Evolutionary conservation across 2,113 vertebrate genomes (phyloP).

Genomic region (Antechinus flavipes): DNA sequence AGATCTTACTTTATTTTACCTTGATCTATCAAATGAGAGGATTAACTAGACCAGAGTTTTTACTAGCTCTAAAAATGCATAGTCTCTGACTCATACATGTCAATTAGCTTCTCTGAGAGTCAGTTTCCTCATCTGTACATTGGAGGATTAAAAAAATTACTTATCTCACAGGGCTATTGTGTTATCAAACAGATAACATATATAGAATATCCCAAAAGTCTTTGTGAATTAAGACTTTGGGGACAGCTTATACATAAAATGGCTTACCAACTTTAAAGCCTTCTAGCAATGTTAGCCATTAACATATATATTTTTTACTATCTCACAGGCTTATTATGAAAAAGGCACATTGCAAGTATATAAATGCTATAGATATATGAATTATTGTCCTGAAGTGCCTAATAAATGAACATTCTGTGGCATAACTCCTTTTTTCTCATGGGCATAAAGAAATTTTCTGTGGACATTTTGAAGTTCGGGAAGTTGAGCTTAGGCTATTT

Average conservation of each 20-base stretch:
- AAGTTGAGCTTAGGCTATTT: constrained; percentile 26
- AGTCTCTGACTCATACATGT: not conserved
- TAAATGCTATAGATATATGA: not conserved
- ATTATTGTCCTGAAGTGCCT: not conserved
- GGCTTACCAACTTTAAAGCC: not conserved
- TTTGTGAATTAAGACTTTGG: not conserved
- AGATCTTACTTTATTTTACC: not conserved
- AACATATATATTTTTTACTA: not conserved
- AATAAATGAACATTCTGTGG: not conserved
- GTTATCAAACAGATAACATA: not conserved
- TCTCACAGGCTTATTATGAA: not conserved
- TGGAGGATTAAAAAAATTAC: not conserved
- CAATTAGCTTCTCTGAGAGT: not conserved
- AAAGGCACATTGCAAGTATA: not conserved
- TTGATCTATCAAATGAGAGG: not conserved
- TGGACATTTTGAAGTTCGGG: constrained; percentile 28
- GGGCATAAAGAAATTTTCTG: not conserved
- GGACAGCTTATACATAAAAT: not conserved
- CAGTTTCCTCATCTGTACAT: not conserved
- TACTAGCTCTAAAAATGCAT: not conserved
- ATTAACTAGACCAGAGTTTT: not conserved
- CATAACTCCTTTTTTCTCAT: not conserved
- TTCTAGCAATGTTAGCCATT: not conserved
- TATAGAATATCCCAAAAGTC: not conserved
- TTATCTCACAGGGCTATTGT: not conserved